Conservation (phyloP, 2,888 invertebrate species). For the Plemyria rubiginata region DNA sequence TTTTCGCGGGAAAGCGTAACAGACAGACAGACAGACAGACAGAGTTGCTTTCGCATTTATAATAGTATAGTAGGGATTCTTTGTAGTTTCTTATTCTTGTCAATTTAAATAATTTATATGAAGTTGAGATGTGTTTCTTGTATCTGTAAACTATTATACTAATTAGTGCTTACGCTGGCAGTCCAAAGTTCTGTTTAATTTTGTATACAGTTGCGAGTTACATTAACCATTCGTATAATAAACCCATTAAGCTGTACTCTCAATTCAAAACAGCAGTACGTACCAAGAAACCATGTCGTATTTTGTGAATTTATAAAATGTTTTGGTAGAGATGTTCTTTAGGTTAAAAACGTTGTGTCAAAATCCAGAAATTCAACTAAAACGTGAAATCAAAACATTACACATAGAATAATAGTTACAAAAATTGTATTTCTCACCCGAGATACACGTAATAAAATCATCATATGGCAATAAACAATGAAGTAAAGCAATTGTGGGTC, state of each 20-base stretch:
- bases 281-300: slow-evolving; percentile 1
- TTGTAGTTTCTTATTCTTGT: slow-evolving; percentile 25
- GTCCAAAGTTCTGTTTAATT: slow-evolving; percentile 12
- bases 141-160: not conserved
- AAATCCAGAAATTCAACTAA: not conserved
- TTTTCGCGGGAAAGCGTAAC: too few species aligned
- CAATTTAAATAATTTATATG: slow-evolving; percentile 5
- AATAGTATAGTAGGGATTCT: too few species aligned
- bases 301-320: not conserved
- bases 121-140: slow-evolving; percentile 1
- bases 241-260: slow-evolving; percentile 8
- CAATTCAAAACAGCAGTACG: slow-evolving; percentile 2
- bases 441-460: slow-evolving; percentile 18
- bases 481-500: slow-evolving; percentile 46
- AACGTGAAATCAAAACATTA: not conserved
- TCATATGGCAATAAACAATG: slow-evolving; percentile 43
- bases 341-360: not conserved
- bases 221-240: slow-evolving; percentile 17
- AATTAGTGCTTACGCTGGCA: slow-evolving; percentile 8
- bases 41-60: too few species aligned
- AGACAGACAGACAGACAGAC: too few species aligned
- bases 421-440: not conserved
- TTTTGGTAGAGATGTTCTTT: not conserved
- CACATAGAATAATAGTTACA: not conserved
- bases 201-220: slow-evolving; percentile 12